phyloP scores from a whole-genome alignment of 2,888 invertebrate species.

The Nomada hirtipes region DNA sequence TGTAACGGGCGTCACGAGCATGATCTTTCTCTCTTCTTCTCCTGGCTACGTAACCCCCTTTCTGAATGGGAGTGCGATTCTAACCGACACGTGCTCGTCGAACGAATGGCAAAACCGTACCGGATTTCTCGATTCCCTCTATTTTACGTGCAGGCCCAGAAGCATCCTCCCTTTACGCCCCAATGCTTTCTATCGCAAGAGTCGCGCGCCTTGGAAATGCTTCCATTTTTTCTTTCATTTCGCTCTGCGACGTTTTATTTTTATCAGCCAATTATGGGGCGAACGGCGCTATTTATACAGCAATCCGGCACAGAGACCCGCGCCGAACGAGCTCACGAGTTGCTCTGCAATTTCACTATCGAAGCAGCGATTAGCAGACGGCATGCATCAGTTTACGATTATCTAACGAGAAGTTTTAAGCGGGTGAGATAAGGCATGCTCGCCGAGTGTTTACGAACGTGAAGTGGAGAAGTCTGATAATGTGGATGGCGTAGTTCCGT shows the following conservation, averaged over 20 bases:
- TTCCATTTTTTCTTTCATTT: background rate
- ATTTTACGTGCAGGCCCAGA: background rate
- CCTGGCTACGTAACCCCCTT: conserved; percentile 77
- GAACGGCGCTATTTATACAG: too few species aligned
- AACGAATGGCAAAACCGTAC: conserved; percentile 59
- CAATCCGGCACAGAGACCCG: background rate
- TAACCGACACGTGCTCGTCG: conserved; percentile 71
- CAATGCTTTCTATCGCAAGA: background rate
- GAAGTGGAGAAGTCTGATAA: conserved; percentile 77
- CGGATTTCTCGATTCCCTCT: background rate
- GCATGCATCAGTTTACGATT: background rate
- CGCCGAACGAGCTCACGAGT: background rate
- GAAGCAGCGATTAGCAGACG: background rate
- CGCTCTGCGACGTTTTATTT: too few species aligned
- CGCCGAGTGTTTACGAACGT: conserved; percentile 80
- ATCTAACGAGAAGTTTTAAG: background rate
- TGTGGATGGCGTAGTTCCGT: conserved; percentile 70
- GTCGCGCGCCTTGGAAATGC: too few species aligned
- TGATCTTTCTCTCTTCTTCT: conserved; percentile 72
- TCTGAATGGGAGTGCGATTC: conserved; percentile 80
- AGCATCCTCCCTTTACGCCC: too few species aligned
- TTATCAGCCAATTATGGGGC: too few species aligned
- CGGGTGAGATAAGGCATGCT: conserved; percentile 52
- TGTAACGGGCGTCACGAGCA: conserved; percentile 81
- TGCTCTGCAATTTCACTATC: background rate